Base-by-base conservation (phyloP, 2,888 invertebrate genomes). In the Nemapogon koenigi region DNA sequence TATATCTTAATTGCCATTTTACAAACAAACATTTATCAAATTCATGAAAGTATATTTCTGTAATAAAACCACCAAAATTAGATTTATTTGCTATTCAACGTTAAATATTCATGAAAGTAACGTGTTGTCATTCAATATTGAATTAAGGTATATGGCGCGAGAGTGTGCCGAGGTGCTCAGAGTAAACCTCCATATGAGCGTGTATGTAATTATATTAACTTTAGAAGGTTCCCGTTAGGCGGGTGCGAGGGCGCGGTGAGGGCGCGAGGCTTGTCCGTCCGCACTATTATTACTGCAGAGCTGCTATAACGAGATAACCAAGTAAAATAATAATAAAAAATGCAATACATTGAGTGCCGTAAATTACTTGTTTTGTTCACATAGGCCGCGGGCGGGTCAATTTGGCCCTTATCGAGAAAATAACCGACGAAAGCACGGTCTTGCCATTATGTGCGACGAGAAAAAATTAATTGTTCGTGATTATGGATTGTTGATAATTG, bases 351-450 rank as follows among this genome's bases (percentile, higher is more conserved):
- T 53, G 59, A 62, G 60, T 60, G 63, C 55, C 53, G 57, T 62
- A 64, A 69, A 65, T 67, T 68, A 57, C 63, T 67, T 59, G 64
- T 67, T 66, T 62, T 59, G 63, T 64, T 62, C 68, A 59, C 57
- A 58, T 62, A 62, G 59, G 65, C 69, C 67, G 62, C 68, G 49
- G 66, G 68, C 70, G 51, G 55, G 53, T 63, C 65, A 67, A 66
- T 68, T 70, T 67, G 68, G 67, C 66, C 66, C 69, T 70, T 72
- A 72, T 69, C 66, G 62, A 68, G 67, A 71, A 70, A 70, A 71
- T 66, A 63, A 66, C 64, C 57, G 59, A 65, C 63, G 62, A 71
- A 70, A 70, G 63, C 62, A 57, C 52, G 61, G 37, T 27, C 35
- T 54, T 57, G 63, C 60, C 64, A 66, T 68, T 69, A 66, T 57